A percentile compares a stretch with the other conserved stretches of the same genome.
Evolutionary conservation across 2,797 vertebrate genomes (phyloP).

Genomic region (Limosa lapponica): DNA sequence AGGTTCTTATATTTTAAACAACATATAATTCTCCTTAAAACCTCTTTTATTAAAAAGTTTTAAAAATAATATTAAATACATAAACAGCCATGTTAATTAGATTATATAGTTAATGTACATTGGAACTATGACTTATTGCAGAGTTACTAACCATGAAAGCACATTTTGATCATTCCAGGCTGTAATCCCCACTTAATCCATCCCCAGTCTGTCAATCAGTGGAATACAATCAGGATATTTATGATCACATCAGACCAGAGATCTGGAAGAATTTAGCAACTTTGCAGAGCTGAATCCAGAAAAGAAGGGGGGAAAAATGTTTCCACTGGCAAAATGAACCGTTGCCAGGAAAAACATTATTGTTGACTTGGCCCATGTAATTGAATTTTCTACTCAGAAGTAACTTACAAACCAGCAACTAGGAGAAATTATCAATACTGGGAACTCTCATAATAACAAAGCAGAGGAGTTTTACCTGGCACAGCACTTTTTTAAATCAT

Average conservation of each 20-base stretch:
- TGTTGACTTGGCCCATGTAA: conserved; percentile 74
- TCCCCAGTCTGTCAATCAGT: conserved; percentile 77
- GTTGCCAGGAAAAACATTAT: conserved; percentile 74
- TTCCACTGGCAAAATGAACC: conserved; percentile 70
- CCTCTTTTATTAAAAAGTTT: conserved; percentile 75
- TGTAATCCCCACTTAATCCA: conserved; percentile 78
- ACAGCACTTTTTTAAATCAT: conserved; percentile 25
- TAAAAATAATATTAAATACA: conserved; percentile 70
- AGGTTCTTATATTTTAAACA: conserved; percentile 63
- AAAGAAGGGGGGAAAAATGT: conserved; percentile 48
- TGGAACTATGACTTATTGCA: conserved; percentile 70
- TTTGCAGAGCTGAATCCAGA: conserved; percentile 72
- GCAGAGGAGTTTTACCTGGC: conserved; percentile 63
- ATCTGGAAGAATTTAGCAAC: conserved; percentile 80
- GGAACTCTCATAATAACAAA: conserved; percentile 51
- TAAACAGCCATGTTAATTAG: conserved; percentile 78
- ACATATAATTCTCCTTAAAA: conserved; percentile 64
- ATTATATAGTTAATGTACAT: conserved; percentile 76
- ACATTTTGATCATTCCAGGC: conserved; percentile 75
- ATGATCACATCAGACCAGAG: conserved; percentile 75
- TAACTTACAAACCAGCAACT: conserved; percentile 66
- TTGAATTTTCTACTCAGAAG: conserved; percentile 73
- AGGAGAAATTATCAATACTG: conserved; percentile 67
- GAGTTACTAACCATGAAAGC: conserved; percentile 76
- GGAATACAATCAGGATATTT: conserved; percentile 79